These are phyloP conservation scores for Alosa sapidissima DNA, from an alignment of 2,797 vertebrate genomes.

Conservation along the genomic window DNA sequence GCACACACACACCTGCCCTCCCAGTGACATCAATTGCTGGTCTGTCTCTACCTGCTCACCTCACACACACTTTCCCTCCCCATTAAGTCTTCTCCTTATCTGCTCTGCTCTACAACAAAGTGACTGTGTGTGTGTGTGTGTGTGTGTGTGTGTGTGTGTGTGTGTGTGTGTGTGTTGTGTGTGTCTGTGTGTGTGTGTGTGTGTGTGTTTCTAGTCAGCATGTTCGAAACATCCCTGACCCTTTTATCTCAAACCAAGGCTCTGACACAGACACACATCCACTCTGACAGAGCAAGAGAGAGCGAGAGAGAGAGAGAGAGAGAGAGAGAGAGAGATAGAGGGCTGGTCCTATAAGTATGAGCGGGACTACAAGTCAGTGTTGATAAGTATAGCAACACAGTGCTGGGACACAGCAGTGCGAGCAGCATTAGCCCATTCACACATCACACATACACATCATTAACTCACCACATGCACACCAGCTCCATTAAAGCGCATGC, in stretches of 20 bases:
- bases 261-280: constrained; percentile 71
- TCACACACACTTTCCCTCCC: no score
- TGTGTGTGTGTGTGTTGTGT: not conserved
- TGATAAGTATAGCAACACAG: constrained; percentile 51
- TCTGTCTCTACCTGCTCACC: no score
- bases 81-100: not conserved
- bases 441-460: constrained; percentile 17
- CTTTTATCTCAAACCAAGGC: constrained; percentile 65
- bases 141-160: constrained; percentile 19
- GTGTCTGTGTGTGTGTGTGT: not conserved
- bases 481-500: not conserved
- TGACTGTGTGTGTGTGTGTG: not conserved
- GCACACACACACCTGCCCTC: no score
- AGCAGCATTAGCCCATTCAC: constrained; percentile 1
- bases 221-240: not conserved
- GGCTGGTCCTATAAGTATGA: constrained; percentile 31
- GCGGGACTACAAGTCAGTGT: not conserved
- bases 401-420: not conserved
- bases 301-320: not conserved
- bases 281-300: constrained; percentile 48
- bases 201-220: constrained; percentile 13
- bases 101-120: not conserved
- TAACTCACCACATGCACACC: not conserved
- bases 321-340: not conserved
- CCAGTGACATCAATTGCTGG: no score